A percentile compares a stretch with the other conserved stretches of the same genome.
These are phyloP conservation scores for Holothuria leucospilota DNA, from an alignment of 53 echinoderm and acorn worm genomes.

Conservation along the genomic window DNA sequence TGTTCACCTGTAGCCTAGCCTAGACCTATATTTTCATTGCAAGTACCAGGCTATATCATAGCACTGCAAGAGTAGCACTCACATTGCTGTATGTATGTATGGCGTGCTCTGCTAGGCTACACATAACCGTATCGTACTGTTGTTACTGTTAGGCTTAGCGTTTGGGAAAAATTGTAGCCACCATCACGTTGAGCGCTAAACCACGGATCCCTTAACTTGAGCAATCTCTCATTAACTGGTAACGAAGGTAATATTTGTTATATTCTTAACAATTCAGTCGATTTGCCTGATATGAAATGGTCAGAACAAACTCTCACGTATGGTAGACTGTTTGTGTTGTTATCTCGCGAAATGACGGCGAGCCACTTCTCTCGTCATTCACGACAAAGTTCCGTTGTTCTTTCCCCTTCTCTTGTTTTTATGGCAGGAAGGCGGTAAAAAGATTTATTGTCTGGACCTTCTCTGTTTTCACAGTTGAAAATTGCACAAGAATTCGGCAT, in stretches of 20 bases:
- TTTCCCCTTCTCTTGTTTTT: conserved; percentile 10
- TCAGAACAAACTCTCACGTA: neutral
- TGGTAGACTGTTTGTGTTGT: neutral
- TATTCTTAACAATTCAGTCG: neutral
- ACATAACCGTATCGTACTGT: no score
- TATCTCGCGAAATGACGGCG: neutral
- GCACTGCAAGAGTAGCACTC: no score
- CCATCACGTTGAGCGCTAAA: no score
- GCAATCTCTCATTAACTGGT: no score
- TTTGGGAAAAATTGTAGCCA: no score
- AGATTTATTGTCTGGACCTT: conserved; percentile 5
- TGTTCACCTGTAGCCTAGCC: no score
- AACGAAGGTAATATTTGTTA: neutral
- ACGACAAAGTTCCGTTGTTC: neutral
- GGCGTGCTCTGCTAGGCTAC: no score
- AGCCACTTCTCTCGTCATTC: conserved; percentile 28
- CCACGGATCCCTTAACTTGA: no score
- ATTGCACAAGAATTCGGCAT: conserved; percentile 37
- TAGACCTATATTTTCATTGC: no score
- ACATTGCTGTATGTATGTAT: no score
- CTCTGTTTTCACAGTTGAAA: conserved; percentile 24
- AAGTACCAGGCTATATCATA: no score
- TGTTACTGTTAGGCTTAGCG: no score
- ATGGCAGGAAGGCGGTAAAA: conserved; percentile 19
- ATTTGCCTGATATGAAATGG: neutral